These are phyloP conservation scores for Ranitomeya imitator DNA, from an alignment of 2,113 vertebrate species.

Conservation along the genomic window DNA sequence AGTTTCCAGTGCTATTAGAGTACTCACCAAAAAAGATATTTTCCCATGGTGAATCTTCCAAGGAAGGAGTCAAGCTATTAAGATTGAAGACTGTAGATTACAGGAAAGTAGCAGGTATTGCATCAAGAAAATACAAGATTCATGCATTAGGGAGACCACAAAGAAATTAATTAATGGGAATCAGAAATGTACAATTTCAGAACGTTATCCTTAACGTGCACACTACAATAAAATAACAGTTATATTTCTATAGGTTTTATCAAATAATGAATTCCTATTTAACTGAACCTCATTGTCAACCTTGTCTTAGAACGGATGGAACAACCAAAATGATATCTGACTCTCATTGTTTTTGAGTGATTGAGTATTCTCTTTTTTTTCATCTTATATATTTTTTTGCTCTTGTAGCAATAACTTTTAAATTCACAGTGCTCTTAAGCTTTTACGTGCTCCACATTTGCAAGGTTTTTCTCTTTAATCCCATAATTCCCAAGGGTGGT, in stretches of 20 bases:
- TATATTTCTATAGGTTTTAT: neutral
- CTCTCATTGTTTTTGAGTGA: neutral
- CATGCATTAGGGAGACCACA: neutral
- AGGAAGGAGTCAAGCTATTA: conserved; percentile 50
- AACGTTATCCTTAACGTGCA: conserved; percentile 17
- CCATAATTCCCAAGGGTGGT: too few relatives aligned
- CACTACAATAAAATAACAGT: conserved; percentile 24
- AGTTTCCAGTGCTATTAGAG: conserved; percentile 21
- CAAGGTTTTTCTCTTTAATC: neutral
- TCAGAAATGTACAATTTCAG: neutral
- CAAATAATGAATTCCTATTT: neutral
- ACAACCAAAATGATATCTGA: neutral
- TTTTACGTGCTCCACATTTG: neutral
- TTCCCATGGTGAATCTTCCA: conserved; percentile 28
- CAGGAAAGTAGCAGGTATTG: neutral
- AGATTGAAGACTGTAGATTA: conserved; percentile 38
- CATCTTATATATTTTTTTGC: neutral
- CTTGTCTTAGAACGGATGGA: neutral
- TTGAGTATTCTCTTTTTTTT: neutral
- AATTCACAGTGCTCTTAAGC: neutral
- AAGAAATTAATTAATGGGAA: conserved; percentile 28
- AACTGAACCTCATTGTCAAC: neutral
- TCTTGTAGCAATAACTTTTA: neutral
- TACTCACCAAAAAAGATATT: conserved; percentile 32
- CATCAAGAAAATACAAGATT: conserved; percentile 22